A percentile compares a stretch with the other conserved stretches of the same genome.
These are phyloP conservation scores for Labeo rohita DNA, from an alignment of 2,113 vertebrate genomes.

Conservation along the genomic window DNA sequence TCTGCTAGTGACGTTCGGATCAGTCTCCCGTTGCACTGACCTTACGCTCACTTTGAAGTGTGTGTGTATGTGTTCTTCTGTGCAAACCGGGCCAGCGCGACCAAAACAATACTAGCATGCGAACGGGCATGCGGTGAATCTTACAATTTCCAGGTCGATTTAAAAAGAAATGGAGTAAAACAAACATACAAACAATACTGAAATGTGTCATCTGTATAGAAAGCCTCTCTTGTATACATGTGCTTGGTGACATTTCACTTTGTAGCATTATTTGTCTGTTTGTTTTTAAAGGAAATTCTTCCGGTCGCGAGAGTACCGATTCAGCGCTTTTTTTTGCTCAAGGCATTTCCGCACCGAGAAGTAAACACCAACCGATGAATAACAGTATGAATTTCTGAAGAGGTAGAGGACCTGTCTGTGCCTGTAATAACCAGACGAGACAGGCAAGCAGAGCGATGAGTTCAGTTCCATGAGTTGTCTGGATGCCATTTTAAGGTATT, in stretches of 20 bases:
- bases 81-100: slow-evolving; percentile 62
- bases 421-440: slow-evolving; percentile 62
- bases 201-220: slow-evolving; percentile 17
- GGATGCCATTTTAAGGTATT: slow-evolving; percentile 22
- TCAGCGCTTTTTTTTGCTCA: slow-evolving; percentile 69
- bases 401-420: slow-evolving; percentile 77
- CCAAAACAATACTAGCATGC: slow-evolving; percentile 53
- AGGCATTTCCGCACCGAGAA: slow-evolving; percentile 77
- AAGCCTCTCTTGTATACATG: slow-evolving; percentile 57
- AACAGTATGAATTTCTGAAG: slow-evolving; percentile 70
- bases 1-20: slow-evolving; percentile 40
- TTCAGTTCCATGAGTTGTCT: slow-evolving; percentile 42
- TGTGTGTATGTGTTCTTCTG: slow-evolving; percentile 37
- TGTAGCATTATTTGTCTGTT: slow-evolving; percentile 52
- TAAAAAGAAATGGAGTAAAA: slow-evolving; percentile 53
- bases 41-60: neutral
- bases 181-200: slow-evolving; percentile 58
- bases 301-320: slow-evolving; percentile 57
- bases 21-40: neutral
- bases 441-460: slow-evolving; percentile 61
- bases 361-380: slow-evolving; percentile 69
- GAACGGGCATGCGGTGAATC: slow-evolving; percentile 54
- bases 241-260: slow-evolving; percentile 65
- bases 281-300: slow-evolving; percentile 56
- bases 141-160: slow-evolving; percentile 61